Conservation (phyloP, 92 coral and sea anemone species). For the Meandrina meandrites region DNA sequence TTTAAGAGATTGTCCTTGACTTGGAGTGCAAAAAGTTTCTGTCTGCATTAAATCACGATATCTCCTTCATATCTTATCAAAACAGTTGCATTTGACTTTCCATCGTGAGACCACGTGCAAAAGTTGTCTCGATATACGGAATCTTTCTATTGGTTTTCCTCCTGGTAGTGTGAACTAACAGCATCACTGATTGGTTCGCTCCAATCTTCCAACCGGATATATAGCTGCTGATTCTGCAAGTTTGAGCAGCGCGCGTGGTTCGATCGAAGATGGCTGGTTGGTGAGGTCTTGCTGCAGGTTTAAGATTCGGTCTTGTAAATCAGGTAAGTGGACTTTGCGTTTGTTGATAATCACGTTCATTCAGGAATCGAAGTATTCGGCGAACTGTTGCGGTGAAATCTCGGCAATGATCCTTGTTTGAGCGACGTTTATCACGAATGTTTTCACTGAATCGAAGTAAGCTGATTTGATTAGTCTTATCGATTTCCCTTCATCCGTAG, state of each 20-base stretch:
- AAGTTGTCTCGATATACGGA: background rate
- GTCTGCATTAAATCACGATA: background rate
- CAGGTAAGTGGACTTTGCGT: background rate
- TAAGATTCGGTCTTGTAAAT: no score
- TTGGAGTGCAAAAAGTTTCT: constrained; percentile 13
- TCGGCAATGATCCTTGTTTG: background rate
- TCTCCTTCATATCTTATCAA: background rate
- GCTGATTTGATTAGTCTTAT: background rate
- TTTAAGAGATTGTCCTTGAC: constrained; percentile 30
- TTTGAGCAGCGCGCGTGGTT: constrained; percentile 8
- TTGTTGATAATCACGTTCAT: background rate
- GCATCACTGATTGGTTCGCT: constrained; percentile 31
- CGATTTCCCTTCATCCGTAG: background rate
- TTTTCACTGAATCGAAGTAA: background rate
- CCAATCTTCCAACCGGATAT: constrained; percentile 20
- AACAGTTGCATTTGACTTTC: background rate
- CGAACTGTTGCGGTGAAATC: background rate
- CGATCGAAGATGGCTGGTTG: background rate
- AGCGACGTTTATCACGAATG: background rate
- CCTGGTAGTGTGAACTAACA: background rate
- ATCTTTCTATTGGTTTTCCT: constrained; percentile 19
- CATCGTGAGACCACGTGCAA: constrained; percentile 7
- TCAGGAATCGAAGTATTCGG: background rate
- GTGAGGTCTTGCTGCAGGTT: background rate
- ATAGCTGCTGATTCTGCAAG: constrained; percentile 7